phyloP scores from a whole-genome alignment of 2,113 vertebrate species.

The Rostratula benghalensis region DNA sequence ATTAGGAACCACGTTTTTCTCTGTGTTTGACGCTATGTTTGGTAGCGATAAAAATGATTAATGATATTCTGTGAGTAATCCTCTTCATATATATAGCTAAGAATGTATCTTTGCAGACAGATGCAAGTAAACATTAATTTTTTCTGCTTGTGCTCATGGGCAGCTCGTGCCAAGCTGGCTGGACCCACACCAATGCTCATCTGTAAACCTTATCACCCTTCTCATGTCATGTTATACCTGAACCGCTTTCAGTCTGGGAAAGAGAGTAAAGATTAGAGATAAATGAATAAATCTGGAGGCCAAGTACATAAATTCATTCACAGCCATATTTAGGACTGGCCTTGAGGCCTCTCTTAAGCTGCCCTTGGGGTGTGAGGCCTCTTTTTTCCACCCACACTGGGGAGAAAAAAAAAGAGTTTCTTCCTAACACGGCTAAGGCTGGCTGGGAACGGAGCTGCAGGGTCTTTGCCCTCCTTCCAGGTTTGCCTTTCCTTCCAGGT shows the following conservation, averaged over 20 bases:
- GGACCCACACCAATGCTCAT: background rate
- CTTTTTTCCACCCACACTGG: background rate
- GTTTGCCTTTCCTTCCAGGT: background rate
- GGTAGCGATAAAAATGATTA: constrained; percentile 38
- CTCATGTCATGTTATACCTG: background rate
- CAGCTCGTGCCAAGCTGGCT: background rate
- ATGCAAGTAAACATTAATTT: constrained; percentile 19
- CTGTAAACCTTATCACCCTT: background rate
- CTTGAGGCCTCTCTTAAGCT: background rate
- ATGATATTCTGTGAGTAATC: background rate
- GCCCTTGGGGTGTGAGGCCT: background rate
- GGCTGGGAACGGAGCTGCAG: background rate
- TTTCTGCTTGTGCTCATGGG: background rate
- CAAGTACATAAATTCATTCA: background rate
- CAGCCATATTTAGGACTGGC: background rate
- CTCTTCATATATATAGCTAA: background rate
- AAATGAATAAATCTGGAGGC: background rate
- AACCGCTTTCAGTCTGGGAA: background rate
- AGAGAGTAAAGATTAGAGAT: background rate
- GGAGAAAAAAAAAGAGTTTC: background rate
- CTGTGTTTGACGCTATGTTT: constrained; percentile 14
- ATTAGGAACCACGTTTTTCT: constrained; percentile 33
- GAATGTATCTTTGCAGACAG: background rate
- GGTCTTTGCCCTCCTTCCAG: background rate
- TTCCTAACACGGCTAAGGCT: background rate